These are phyloP conservation scores for Nixonia krombeini DNA, from an alignment of 1,140 invertebrate species.

Conservation along the genomic window DNA sequence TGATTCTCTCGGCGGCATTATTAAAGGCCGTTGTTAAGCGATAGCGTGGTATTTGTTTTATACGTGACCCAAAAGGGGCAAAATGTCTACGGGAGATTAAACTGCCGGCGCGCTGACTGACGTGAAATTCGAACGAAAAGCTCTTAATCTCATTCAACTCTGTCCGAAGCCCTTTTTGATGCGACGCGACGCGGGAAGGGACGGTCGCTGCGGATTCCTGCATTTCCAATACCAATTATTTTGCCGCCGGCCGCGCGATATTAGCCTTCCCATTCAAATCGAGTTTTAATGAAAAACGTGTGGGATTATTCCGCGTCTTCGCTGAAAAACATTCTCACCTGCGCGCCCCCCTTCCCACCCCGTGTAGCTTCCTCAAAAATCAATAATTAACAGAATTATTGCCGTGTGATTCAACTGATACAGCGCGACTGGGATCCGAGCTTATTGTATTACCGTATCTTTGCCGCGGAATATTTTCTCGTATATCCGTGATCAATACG, in stretches of 20 bases:
- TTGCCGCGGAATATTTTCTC: too few relatives aligned
- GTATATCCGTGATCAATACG: too few relatives aligned
- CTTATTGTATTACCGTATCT: not conserved
- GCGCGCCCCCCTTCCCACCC: too few relatives aligned
- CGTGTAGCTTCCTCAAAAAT: too few relatives aligned
- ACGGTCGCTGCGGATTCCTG: constrained; percentile 29
- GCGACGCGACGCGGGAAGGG: constrained; percentile 30
- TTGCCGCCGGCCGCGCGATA: constrained; percentile 29
- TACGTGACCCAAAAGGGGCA: constrained; percentile 58
- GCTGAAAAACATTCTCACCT: too few relatives aligned
- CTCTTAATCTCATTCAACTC: constrained; percentile 64
- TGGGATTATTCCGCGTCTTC: constrained; percentile 3
- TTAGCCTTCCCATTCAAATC: constrained; percentile 39
- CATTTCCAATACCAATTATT: constrained; percentile 52
- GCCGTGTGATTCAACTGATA: too few relatives aligned
- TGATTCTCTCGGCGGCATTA: constrained; percentile 47
- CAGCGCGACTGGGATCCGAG: too few relatives aligned
- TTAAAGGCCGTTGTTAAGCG: constrained; percentile 65
- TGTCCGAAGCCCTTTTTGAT: constrained; percentile 49
- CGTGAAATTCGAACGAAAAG: constrained; percentile 66
- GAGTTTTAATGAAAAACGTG: constrained; percentile 37
- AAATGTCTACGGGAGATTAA: constrained; percentile 58
- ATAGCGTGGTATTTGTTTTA: constrained; percentile 62
- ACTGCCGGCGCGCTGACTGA: constrained; percentile 58
- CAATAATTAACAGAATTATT: too few relatives aligned